Evolutionary conservation across 2,113 vertebrate genomes (phyloP), one percentile per base, ranked within the genome.

Genomic region (Ceyx melanurus): DNA sequence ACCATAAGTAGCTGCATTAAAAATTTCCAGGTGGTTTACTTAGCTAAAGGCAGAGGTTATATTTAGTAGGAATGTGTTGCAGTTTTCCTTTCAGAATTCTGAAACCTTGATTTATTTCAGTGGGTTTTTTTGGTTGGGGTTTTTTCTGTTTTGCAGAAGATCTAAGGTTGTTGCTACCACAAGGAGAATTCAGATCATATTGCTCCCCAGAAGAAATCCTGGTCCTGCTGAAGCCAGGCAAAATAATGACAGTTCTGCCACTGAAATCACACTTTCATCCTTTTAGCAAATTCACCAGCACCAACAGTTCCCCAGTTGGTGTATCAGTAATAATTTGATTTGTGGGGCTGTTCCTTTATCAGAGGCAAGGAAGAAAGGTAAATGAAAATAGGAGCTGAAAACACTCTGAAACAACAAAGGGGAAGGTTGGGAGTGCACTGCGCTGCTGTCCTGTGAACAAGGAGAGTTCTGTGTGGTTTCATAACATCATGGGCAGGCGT

Each of bases 81-180:
- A 31, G 56, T 82, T 89, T 86, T 79, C 20, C 43, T 72, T 80
- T 87, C n/a, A 79, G 54, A 82, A 45, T 73, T 70, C 61, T 6
- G 33, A 93, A 85, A 80, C 6, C 19, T 76, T 91, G 15, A 56
- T 92, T 94, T 91, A 56, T 92, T 94, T 91, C 50, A 71, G 5
- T 62, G 66, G 10, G 54, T 66, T 67, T 92, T 75, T 79, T 5
- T 35, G 35, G 35, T 35, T 35, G 35, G 35, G 14, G 65, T 62
- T 79, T 53, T 33, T 33, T 29, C 15, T 66, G n/a, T 72, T 86
- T 40, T 76, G 9, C n/a, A 57, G 37, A 37, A 37, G 37, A 22
- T 22, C 31, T 62, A 33, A 10, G 57, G 85, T 54, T 82, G 31
- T 33, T 90, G 31, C 37, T 87, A 79, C 40, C 31, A 45, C 35